Evolutionary conservation across 2,113 vertebrate species (phyloP), one percentile per base, ranked within the genome.

Genomic region (Sebastes schlegelii): DNA sequence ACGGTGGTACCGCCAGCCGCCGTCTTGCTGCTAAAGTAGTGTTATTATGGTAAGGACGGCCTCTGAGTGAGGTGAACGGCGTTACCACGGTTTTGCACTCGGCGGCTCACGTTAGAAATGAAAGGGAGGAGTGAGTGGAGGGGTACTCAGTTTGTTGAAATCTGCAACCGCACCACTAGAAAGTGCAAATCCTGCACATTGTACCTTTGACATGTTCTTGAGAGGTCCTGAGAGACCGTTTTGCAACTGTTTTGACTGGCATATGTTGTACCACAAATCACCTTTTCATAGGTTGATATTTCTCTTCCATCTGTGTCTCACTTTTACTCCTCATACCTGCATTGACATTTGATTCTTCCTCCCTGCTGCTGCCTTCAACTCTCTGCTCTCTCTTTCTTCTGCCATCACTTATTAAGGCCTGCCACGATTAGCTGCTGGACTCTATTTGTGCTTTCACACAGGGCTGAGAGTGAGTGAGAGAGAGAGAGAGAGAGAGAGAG

Each of bases 381-480:
- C 23, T 42, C 23, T 26, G 14, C 69, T 67, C 19, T 63, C 63
- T 80, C 75, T 74, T 62, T 85, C 73, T 68, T 83, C 79, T 89
- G 86, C 77, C 77, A 75, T 91, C 82, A 52, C 81, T 89, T 88
- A 90, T 91, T 90, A 87, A 82, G 52, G 76, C 83, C 83, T 82
- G 84, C 83, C 83, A 48, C 79, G 82, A 92, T 93, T 91, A 91
- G 87, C 89, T 82, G 70, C 83, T 74, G 91, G 92, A 93, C 87
- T 77, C 83, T 83, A 66, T 81, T 88, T 92, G 91, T 87, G 84
- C 88, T 94, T 95, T 94, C 92, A 93, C 94, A 91, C 80, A 8
- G 87, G 51, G 74, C 62, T 84, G 93, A 85, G 86, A 92, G 66
- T 26, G 49, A 77, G 58, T 84, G 73, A 6, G 79, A 77, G 70